phyloP scores from a whole-genome alignment of 1,140 invertebrate genomes.

The Daktulosphaira vitifoliae region DNA sequence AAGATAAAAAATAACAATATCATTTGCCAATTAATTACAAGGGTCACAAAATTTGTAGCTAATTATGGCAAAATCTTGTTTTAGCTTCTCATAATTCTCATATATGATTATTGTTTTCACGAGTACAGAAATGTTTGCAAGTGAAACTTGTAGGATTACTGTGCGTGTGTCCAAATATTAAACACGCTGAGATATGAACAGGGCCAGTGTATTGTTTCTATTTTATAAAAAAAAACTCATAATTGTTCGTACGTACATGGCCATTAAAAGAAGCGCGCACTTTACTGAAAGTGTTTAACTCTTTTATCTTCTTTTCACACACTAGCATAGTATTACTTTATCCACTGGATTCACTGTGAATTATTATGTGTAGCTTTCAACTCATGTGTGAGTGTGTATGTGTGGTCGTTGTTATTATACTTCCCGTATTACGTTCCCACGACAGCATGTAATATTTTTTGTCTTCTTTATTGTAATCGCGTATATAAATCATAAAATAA shows the following conservation, averaged over 20 bases:
- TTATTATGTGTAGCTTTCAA: constrained; percentile 11
- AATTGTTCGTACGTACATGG: constrained; percentile 7
- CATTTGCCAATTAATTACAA: no score
- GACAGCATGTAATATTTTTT: constrained; percentile 1
- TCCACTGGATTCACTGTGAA: constrained; percentile 18
- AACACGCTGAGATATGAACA: no score
- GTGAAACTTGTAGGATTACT: no score
- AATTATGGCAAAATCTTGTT: neutral
- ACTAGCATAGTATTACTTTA: neutral
- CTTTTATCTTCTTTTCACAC: constrained; percentile 30
- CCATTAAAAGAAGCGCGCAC: neutral
- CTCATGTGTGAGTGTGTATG: neutral
- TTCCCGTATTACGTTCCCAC: constrained; percentile 28
- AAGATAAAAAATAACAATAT: no score
- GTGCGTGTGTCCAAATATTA: no score
- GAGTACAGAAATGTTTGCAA: no score
- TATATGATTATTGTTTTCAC: constrained; percentile 17
- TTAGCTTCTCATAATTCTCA: constrained; percentile 27
- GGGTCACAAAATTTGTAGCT: neutral
- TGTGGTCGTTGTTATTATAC: constrained; percentile 19
- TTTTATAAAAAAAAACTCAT: neutral
- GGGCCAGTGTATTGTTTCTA: constrained; percentile 7
- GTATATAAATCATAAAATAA: constrained; percentile 18
- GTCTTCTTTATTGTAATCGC: constrained; percentile 10
- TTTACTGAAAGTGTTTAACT: constrained; percentile 27